Conservation (phyloP, 2,113 vertebrate species). For the Notechis scutatus region DNA sequence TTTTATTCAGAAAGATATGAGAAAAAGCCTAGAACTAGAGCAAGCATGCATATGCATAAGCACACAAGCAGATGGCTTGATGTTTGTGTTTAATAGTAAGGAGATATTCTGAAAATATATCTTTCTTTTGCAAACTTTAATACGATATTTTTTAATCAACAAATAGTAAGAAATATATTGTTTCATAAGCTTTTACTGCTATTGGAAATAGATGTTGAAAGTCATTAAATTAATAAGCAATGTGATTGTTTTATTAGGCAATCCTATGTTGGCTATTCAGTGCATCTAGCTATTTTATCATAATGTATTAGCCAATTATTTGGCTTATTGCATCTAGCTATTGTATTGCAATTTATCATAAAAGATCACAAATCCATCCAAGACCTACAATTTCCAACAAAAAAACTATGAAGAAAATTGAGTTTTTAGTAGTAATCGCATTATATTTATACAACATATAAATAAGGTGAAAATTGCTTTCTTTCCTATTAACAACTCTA, state of each 20-base stretch:
- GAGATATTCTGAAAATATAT: background rate
- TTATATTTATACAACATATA: constrained; percentile 31
- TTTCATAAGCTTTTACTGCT: background rate
- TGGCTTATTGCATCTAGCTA: background rate
- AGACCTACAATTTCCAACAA: background rate
- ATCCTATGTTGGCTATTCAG: background rate
- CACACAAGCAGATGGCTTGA: background rate
- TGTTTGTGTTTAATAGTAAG: background rate
- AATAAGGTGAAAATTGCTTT: background rate
- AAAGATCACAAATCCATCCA: background rate
- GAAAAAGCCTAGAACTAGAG: background rate
- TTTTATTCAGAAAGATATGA: background rate
- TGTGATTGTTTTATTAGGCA: background rate
- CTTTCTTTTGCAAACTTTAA: background rate
- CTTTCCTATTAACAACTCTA: constrained; percentile 33
- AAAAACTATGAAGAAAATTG: background rate
- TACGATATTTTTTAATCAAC: background rate
- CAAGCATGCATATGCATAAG: background rate
- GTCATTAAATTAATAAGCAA: background rate
- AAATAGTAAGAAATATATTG: background rate
- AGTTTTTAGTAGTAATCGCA: constrained; percentile 16
- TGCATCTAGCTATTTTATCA: background rate
- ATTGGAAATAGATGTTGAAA: background rate
- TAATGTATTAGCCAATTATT: background rate
- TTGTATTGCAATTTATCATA: constrained; percentile 7